Evolutionary conservation across 2,888 invertebrate genomes (phyloP).

Genomic region (Tetropium fuscum): DNA sequence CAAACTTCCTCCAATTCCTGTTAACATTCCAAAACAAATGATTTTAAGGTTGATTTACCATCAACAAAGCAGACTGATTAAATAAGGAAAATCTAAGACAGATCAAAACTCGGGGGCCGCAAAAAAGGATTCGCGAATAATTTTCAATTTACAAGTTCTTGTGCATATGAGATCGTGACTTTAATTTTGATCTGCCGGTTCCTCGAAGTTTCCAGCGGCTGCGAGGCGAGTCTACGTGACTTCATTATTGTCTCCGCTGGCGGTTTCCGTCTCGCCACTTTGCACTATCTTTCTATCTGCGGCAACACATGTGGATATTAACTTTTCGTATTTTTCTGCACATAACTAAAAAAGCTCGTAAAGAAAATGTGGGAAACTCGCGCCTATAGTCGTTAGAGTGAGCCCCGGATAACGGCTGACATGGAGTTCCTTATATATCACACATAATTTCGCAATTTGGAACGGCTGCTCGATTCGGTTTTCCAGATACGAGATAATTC

Average conservation of each 20-base stretch:
- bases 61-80: slow-evolving; percentile 10
- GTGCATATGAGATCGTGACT: slow-evolving; percentile 46
- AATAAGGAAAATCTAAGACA: slow-evolving; percentile 21
- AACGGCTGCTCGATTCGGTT: no score
- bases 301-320: slow-evolving; percentile 21
- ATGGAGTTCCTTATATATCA: no score
- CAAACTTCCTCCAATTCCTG: no score
- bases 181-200: slow-evolving; percentile 38
- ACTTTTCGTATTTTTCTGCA: not conserved
- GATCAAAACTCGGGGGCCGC: slow-evolving; percentile 4
- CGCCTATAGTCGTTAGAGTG: not conserved
- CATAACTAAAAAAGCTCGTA: not conserved
- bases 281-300: slow-evolving; percentile 6
- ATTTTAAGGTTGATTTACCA: slow-evolving; percentile 3
- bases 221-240: slow-evolving; percentile 36
- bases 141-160: slow-evolving; percentile 45
- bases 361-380: not conserved
- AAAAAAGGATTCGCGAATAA: slow-evolving; percentile 42
- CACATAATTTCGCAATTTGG: no score
- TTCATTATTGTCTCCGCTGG: slow-evolving; percentile 46
- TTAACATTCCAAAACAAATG: no score
- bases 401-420: no score
- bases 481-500: no score
- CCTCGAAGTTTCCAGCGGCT: slow-evolving; percentile 3
- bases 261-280: slow-evolving; percentile 30